These are phyloP conservation scores for Caenorhabditis parvicauda DNA, from an alignment of 2,888 invertebrate genomes.

Conservation along the genomic window DNA sequence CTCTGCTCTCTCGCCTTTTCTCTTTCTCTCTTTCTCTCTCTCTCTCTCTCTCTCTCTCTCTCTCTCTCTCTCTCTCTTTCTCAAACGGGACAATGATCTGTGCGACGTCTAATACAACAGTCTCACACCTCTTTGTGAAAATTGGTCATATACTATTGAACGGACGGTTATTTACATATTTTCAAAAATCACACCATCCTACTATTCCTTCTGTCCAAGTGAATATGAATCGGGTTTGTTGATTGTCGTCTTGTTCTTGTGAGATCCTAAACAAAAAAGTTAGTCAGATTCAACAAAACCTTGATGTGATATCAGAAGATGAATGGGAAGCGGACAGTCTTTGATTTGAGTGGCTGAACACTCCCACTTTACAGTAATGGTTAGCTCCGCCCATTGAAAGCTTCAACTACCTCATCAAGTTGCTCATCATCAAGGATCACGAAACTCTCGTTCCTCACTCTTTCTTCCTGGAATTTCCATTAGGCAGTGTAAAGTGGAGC, in stretches of 20 bases:
- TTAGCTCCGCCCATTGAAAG: neutral
- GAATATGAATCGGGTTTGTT: conserved; percentile 28
- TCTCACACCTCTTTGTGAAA: too few species aligned
- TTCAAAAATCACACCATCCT: conserved; percentile 7
- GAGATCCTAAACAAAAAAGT: too few species aligned
- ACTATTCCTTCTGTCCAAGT: conserved; percentile 28
- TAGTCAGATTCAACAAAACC: too few species aligned
- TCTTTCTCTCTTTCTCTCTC: too few species aligned
- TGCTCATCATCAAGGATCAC: conserved; percentile 36
- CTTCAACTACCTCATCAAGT: conserved; percentile 5
- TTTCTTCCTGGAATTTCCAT: conserved; percentile 19
- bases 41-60: too few species aligned
- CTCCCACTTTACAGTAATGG: neutral
- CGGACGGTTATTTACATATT: neutral
- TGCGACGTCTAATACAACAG: too few species aligned
- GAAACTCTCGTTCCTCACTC: conserved; percentile 32
- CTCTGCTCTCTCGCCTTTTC: too few species aligned
- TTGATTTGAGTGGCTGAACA: neutral
- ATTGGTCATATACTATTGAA: too few species aligned
- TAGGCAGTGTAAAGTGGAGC: neutral
- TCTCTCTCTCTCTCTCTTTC: too few species aligned
- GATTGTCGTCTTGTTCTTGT: conserved; percentile 4
- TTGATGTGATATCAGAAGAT: too few species aligned
- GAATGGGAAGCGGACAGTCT: neutral
- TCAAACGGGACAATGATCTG: too few species aligned